phyloP scores from a whole-genome alignment of 2,113 vertebrate species.

The Girardinichthys multiradiatus region DNA sequence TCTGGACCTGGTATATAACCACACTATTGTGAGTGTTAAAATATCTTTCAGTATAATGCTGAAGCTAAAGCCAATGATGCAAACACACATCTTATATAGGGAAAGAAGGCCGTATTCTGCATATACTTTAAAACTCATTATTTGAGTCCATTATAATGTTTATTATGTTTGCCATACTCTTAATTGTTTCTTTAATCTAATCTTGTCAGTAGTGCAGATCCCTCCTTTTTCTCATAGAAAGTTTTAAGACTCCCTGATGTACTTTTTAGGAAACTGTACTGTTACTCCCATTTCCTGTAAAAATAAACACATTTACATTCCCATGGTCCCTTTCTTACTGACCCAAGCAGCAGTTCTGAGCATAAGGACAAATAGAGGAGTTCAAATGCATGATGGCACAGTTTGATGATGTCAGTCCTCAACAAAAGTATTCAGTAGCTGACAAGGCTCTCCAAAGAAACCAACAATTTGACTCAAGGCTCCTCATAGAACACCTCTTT shows the following conservation, averaged over 20 bases:
- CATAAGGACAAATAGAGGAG: neutral
- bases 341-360: neutral
- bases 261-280: neutral
- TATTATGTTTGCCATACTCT: neutral
- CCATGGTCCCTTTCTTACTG: neutral
- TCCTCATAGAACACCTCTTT: constrained; percentile 87
- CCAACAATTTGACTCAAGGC: constrained; percentile 85
- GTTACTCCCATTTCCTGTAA: constrained; percentile 87
- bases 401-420: neutral
- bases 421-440: constrained; percentile 72
- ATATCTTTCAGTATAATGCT: neutral
- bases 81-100: neutral
- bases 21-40: neutral
- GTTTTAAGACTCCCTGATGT: neutral
- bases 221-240: neutral
- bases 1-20: neutral
- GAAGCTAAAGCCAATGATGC: no score
- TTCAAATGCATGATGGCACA: neutral
- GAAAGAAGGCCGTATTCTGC: neutral
- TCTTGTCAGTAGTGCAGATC: neutral
- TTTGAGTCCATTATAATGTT: neutral
- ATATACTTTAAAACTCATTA: neutral
- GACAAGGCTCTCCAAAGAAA: constrained; percentile 92
- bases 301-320: constrained; percentile 28
- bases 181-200: neutral